These are phyloP conservation scores for Brachyistius frenatus DNA, from an alignment of 2,113 vertebrate genomes.

Conservation along the genomic window DNA sequence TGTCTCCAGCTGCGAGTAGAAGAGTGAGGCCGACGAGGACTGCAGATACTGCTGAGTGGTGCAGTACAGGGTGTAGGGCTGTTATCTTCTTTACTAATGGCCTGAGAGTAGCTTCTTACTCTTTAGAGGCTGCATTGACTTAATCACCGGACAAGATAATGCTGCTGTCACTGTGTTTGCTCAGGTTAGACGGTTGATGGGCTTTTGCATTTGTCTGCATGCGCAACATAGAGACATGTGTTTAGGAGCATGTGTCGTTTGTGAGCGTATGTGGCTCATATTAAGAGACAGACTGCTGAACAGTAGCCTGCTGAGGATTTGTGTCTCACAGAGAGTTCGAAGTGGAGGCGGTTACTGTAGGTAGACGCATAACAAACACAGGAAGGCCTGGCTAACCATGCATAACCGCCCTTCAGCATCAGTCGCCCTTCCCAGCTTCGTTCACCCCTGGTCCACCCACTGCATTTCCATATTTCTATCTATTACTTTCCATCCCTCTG, in stretches of 20 bases:
- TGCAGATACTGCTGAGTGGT: constrained; percentile 81
- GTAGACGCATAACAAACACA: constrained; percentile 25
- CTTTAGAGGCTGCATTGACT: constrained; percentile 78
- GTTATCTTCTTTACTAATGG: constrained; percentile 83
- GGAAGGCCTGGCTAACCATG: constrained; percentile 23
- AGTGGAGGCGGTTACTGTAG: constrained; percentile 25
- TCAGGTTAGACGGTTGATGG: constrained; percentile 47
- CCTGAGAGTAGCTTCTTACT: constrained; percentile 77
- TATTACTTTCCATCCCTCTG: constrained; percentile 23
- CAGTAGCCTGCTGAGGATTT: constrained; percentile 39
- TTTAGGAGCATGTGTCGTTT: constrained; percentile 16
- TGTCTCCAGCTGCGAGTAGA: constrained; percentile 50
- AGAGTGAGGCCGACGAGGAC: constrained; percentile 48
- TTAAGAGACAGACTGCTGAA: constrained; percentile 49
- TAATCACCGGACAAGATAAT: constrained; percentile 81
- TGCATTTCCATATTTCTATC: constrained; percentile 6
- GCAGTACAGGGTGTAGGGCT: constrained; percentile 54
- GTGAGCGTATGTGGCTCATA: constrained; percentile 30
- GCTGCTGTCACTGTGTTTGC: constrained; percentile 63
- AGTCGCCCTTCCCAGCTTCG: constrained; percentile 30
- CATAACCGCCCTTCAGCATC: constrained; percentile 41
- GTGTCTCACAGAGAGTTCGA: constrained; percentile 17
- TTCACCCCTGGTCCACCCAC: constrained; percentile 49
- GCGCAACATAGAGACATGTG: constrained; percentile 30
- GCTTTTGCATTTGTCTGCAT: constrained; percentile 55